Conservation (phyloP, 2,113 vertebrate genomes). For the Antennarius striatus region DNA sequence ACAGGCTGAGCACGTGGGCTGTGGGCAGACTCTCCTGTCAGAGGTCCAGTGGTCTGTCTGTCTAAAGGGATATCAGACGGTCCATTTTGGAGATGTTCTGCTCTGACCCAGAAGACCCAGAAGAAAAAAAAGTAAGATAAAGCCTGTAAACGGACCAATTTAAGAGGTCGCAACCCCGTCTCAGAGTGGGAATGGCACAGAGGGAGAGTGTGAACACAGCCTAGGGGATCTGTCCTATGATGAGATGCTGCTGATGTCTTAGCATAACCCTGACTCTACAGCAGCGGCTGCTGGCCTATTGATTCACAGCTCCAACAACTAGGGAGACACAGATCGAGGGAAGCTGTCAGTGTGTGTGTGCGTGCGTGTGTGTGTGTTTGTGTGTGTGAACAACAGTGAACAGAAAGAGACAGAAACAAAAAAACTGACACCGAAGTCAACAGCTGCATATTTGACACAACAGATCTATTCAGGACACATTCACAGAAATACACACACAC, state of each 20-base stretch:
- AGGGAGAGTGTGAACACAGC: conserved; percentile 60
- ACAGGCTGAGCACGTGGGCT: conserved; percentile 23
- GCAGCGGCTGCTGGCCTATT: conserved; percentile 61
- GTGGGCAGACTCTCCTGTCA: conserved; percentile 33
- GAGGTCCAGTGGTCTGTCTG: conserved; percentile 37
- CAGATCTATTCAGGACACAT: conserved; percentile 63
- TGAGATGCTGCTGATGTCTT: conserved; percentile 64
- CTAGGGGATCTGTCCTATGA: conserved; percentile 60
- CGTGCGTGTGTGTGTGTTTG: background rate
- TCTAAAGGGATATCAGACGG: conserved; percentile 45
- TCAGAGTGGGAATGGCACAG: conserved; percentile 52
- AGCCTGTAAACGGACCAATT: conserved; percentile 56
- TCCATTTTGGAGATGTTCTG: conserved; percentile 57
- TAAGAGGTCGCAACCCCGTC: conserved; percentile 71
- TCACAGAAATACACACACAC: conserved; percentile 37
- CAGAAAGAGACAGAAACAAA: conserved; percentile 28
- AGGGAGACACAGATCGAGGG: conserved; percentile 47
- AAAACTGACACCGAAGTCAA: conserved; percentile 46
- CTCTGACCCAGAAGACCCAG: conserved; percentile 56
- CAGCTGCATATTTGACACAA: conserved; percentile 72
- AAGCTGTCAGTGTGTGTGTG: conserved; percentile 26
- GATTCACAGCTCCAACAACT: conserved; percentile 62
- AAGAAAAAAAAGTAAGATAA: conserved; percentile 57
- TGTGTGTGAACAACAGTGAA: conserved; percentile 30
- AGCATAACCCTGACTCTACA: conserved; percentile 53